Evolutionary conservation across 2,888 invertebrate species (phyloP), one percentile per base, ranked within the genome.

Genomic region (Mamestra brassicae): DNA sequence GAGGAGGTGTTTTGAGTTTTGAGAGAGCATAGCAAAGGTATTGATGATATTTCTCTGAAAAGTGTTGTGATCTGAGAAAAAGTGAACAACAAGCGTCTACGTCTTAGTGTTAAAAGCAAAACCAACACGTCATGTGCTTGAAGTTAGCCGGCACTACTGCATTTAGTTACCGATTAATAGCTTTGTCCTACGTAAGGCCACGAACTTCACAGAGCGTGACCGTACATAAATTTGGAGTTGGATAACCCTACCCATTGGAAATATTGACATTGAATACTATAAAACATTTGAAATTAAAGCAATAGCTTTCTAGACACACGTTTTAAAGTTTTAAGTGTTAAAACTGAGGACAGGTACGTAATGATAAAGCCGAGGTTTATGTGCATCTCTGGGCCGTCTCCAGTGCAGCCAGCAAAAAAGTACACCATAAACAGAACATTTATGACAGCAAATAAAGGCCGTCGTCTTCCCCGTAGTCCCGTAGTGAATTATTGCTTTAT

Each of bases 401-500:
- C 86, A 75, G 78, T 81, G 74, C 78, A 74, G 71, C 71, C 78
- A 85, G 94, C 94, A 95, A 96, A 96, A 96, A 96, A 96, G 93
- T 94, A 93, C 93, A 94, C 92, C 95, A 96, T 96, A 96, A 96
- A 96, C 95, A 94, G 91, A 90, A 91, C 95, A 94, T 96, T 96
- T 96, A 96, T 95, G 96, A 92, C 95, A 90, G 96, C 96, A 96
- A 96, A 96, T 96, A 96, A 96, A 96, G 94, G 93, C 92, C 92
- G 94, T 93, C 94, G 93, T 95, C 95, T 96, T 95, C 95, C 94
- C 95, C 95, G 96, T 94, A 95, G 95, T 93, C 95, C 93, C 94
- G 94, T 95, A 95, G 95, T 96, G 96, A 96, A 95, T 96, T 96
- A 96, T 96, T 96, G 96, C 96, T 96, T 96, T 96, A 96, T 96